Conservation (phyloP, 2,113 vertebrate genomes). For the Pangasianodon gigas region DNA sequence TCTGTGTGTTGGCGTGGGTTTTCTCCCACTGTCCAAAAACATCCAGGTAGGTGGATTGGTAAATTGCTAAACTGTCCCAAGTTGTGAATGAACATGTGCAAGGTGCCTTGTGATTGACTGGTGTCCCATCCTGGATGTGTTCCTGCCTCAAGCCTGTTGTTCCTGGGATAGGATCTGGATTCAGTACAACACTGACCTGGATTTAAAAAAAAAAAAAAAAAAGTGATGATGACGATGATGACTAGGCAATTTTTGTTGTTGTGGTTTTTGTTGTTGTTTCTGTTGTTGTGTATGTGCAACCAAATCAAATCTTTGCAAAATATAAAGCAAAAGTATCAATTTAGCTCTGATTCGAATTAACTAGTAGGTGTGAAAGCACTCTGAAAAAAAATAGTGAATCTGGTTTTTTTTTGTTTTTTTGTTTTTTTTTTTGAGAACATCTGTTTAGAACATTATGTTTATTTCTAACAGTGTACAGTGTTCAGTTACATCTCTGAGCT, state of each 20-base stretch:
- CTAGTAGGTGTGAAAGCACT: no score
- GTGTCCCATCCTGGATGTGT: neutral
- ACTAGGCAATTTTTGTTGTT: neutral
- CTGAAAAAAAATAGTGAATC: no score
- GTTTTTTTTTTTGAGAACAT: no score
- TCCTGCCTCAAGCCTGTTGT: neutral
- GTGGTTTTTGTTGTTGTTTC: neutral
- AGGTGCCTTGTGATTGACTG: neutral
- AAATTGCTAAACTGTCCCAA: neutral
- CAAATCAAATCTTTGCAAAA: neutral
- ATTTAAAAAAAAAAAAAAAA: neutral
- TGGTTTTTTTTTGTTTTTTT: neutral
- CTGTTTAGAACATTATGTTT: neutral
- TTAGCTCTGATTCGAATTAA: no score
- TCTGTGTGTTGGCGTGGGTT: neutral
- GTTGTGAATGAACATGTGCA: neutral
- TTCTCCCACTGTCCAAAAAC: neutral
- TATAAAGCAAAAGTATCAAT: neutral
- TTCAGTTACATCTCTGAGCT: no score
- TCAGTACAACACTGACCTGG: neutral
- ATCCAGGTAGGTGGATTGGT: neutral
- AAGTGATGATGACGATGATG: neutral
- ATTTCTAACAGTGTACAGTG: neutral
- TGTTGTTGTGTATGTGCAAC: neutral
- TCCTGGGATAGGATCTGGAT: neutral